Evolutionary conservation across 2,888 invertebrate species (phyloP), one percentile per base, ranked within the genome.

Genomic region (Cheilosia pagana): DNA sequence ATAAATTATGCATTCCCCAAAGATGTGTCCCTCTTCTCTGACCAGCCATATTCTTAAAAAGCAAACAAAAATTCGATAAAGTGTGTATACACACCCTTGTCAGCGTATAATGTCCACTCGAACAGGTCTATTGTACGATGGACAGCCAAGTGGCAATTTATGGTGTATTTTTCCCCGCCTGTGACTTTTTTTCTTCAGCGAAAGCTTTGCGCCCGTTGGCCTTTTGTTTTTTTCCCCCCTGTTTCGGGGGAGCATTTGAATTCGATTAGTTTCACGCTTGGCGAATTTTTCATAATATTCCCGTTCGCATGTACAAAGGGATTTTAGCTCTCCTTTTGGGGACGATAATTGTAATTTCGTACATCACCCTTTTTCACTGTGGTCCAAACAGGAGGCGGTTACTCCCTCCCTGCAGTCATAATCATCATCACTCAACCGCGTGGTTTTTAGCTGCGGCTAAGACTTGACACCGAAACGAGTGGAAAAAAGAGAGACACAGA

Each of bases 201-300:
- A 72, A 28, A 67, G 48, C 45, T 81, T 70, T 81, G n/a, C 59
- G 52, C 48, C 48, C 62, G 67, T 68, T 72, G 14, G 21, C 23
- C 55, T 28, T 50, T 19, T 50, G 68, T 70, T 71, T 19, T 28
- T 28, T 28, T 28, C n/a, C n/a, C n/a, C n/a, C 8, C 14, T 14
- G 5, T 14, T 14, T 2, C 2, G n/a, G 41, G 25, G n/a, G 10
- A 50, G 23, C 63, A 70, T 71, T 72, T 62, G 50, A 70, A 83
- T 83, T 79, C 78, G 83, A 83, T 83, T 83, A 79, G 74, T 65
- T 79, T 83, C 65, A 83, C 83, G 83, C 79, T 83, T 79, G 79
- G 70, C 10, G 65, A 70, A 74, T 31, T 68, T 59, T 79, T 59
- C 35, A 70, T 79, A 83, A 75, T 52, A 78, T 25, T 62, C 59